Evolutionary conservation across 2,888 invertebrate genomes (phyloP).

Genomic region (Hemicrepidius hirtus): DNA sequence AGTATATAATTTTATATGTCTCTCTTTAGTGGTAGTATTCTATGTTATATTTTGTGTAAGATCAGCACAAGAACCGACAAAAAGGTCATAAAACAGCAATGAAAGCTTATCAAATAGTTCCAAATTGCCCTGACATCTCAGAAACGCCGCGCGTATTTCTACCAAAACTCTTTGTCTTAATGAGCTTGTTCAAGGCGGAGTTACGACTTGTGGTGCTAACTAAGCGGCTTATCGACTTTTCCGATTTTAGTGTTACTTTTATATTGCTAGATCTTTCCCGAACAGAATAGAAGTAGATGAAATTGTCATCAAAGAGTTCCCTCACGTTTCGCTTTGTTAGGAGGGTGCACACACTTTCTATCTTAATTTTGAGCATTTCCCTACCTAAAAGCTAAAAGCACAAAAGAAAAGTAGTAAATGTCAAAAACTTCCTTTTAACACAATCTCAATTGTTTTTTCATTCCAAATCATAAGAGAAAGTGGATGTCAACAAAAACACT

Average conservation of each 20-base stretch:
- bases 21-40: conserved; percentile 18
- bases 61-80: conserved; percentile 37
- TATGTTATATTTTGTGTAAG: conserved; percentile 41
- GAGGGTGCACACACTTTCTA: background rate
- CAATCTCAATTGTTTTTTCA: too few species aligned
- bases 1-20: background rate
- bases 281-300: conserved; percentile 22
- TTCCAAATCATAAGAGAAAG: too few species aligned
- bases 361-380: background rate
- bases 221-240: conserved; percentile 39
- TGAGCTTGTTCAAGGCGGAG: conserved; percentile 40
- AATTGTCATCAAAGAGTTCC: background rate
- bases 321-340: background rate
- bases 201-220: conserved; percentile 38
- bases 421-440: too few species aligned
- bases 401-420: too few species aligned
- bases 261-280: conserved; percentile 16
- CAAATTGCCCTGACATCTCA: conserved; percentile 41
- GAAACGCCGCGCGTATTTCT: conserved; percentile 36
- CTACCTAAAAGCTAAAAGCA: background rate
- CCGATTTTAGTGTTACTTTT: conserved; percentile 35
- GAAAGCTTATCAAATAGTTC: conserved; percentile 43
- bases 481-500: too few species aligned
- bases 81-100: conserved; percentile 39
- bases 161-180: conserved; percentile 42